Evolutionary conservation across 1,140 invertebrate species (phyloP).

Genomic region (Dysdera silvatica): DNA sequence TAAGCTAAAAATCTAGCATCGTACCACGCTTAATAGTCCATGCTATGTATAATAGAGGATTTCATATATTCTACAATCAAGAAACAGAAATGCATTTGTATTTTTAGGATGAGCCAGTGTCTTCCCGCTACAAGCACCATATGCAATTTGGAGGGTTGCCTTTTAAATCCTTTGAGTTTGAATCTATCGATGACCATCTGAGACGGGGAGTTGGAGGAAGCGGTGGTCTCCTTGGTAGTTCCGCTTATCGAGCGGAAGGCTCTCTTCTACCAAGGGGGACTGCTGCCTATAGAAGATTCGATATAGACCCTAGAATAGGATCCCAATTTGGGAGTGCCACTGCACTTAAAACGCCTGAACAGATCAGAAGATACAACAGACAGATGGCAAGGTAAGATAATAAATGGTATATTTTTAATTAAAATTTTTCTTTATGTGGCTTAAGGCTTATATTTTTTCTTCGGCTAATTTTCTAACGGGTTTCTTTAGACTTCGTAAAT

Average conservation of each 20-base stretch:
- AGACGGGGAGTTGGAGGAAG: slow-evolving; percentile 37
- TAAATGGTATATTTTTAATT: no score
- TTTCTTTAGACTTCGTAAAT: no score
- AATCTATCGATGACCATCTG: slow-evolving; percentile 45
- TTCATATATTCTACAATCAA: no score
- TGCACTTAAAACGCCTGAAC: slow-evolving; percentile 3
- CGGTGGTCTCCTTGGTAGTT: slow-evolving; percentile 8
- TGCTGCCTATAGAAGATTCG: slow-evolving; percentile 11
- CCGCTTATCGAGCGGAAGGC: not conserved
- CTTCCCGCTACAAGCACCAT: slow-evolving; percentile 17
- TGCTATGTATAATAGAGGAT: no score
- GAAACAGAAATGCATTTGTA: no score
- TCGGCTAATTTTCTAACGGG: no score
- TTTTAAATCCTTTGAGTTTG: slow-evolving; percentile 49
- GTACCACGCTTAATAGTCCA: no score
- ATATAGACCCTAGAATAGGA: slow-evolving; percentile 7
- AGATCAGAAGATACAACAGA: slow-evolving; percentile 19
- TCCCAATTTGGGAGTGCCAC: not conserved
- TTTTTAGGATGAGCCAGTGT: slow-evolving; percentile 14
- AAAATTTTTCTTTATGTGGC: no score
- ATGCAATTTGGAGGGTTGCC: slow-evolving; percentile 43
- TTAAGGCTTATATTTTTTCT: no score
- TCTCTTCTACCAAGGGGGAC: not conserved
- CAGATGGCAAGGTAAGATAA: slow-evolving; percentile 5
- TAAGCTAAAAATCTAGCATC: no score